Percentiles rank a stretch among this genome's conserved stretches.
phyloP scores from a whole-genome alignment of 2,888 invertebrate genomes.

The Pinctada fucata region DNA sequence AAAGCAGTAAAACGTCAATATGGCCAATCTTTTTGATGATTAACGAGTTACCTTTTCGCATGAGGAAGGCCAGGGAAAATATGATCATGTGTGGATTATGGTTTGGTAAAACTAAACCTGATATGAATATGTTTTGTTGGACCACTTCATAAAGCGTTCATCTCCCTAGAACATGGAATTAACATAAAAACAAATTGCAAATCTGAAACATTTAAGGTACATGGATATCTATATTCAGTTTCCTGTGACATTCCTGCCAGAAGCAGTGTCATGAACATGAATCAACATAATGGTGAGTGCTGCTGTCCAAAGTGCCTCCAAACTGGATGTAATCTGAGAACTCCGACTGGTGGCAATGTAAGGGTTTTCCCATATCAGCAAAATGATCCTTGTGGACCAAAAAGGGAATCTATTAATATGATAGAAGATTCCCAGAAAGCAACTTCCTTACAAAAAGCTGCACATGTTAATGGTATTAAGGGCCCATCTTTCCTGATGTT shows the following conservation, averaged over 20 bases:
- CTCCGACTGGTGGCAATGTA: conserved; percentile 17
- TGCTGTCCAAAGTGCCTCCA: conserved; percentile 27
- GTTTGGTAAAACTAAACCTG: conserved; percentile 30
- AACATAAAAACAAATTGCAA: not conserved
- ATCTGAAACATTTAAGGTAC: not conserved
- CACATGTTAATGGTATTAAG: conserved; percentile 27
- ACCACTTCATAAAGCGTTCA: conserved; percentile 16
- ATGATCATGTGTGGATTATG: conserved; percentile 32
- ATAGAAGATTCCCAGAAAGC: not conserved
- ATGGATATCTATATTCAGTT: conserved; percentile 10
- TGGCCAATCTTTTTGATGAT: conserved; percentile 30
- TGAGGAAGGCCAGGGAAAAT: conserved; percentile 25
- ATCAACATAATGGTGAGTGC: conserved; percentile 24
- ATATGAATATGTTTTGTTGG: conserved; percentile 23
- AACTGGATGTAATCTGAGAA: conserved; percentile 13
- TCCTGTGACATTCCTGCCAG: conserved; percentile 35
- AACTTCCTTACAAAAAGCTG: not conserved
- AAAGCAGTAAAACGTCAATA: conserved; percentile 29
- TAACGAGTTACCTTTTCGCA: conserved; percentile 23
- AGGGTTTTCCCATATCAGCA: conserved; percentile 23
- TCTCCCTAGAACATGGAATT: conserved; percentile 12
- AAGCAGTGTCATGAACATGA: conserved; percentile 28
- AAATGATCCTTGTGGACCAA: conserved; percentile 7
- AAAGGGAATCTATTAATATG: not conserved
- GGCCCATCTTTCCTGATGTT: conserved; percentile 29